These are phyloP conservation scores for Blomia tropicalis DNA, from an alignment of 2,888 invertebrate species.

Conservation along the genomic window DNA sequence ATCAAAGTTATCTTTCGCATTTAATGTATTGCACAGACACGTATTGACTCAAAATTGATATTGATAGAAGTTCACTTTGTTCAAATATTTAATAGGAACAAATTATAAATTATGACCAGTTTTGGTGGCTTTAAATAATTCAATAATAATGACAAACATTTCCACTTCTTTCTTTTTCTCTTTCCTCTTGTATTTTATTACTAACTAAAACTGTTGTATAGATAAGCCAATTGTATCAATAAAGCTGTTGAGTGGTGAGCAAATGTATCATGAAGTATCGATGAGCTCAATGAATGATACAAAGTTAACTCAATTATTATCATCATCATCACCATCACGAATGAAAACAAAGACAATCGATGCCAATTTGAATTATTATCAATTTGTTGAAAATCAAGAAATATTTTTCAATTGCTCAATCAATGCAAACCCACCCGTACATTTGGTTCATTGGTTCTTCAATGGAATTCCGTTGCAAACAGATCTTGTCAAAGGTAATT, in stretches of 20 bases:
- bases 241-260: not conserved
- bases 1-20: too few relatives aligned
- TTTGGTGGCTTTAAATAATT: not conserved
- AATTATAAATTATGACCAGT: slow-evolving; percentile 11
- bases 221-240: slow-evolving; percentile 14
- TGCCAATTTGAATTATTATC: not conserved
- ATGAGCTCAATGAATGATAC: not conserved
- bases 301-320: not conserved
- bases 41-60: too few relatives aligned
- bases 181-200: not conserved
- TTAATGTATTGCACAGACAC: too few relatives aligned
- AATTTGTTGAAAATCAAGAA: not conserved
- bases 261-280: slow-evolving; percentile 15
- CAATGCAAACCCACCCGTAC: not conserved
- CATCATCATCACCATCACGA: not conserved
- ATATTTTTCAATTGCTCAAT: slow-evolving; percentile 16
- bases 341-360: not conserved
- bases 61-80: too few relatives aligned
- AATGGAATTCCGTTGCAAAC: not conserved
- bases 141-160: not conserved
- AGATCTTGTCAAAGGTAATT: slow-evolving; percentile 2
- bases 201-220: not conserved
- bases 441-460: slow-evolving; percentile 1
- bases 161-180: not conserved
- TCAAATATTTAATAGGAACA: too few relatives aligned